phyloP scores from a whole-genome alignment of 1,140 invertebrate species.

The Galleria mellonella region DNA sequence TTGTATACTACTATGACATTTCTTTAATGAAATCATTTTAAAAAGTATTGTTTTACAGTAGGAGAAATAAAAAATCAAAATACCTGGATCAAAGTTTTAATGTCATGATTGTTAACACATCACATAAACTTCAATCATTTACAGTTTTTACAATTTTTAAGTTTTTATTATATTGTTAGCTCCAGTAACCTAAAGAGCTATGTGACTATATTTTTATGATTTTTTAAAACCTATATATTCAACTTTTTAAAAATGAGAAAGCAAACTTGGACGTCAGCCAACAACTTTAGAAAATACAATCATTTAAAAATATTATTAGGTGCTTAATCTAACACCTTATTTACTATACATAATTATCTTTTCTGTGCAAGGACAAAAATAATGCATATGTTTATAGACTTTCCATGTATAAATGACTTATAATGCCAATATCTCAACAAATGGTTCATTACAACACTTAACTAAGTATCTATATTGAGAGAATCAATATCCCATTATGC shows the following conservation, averaged over 20 bases:
- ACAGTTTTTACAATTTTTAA: constrained; percentile 63
- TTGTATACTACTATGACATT: no score
- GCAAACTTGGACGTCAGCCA: constrained; percentile 38
- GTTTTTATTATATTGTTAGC: constrained; percentile 59
- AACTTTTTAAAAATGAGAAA: constrained; percentile 39
- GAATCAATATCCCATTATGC: constrained; percentile 24
- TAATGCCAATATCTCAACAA: constrained; percentile 27
- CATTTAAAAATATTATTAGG: constrained; percentile 47
- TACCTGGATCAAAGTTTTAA: constrained; percentile 57
- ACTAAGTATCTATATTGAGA: constrained; percentile 21
- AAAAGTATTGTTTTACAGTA: no score
- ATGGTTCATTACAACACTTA: constrained; percentile 30
- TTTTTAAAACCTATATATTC: constrained; percentile 39
- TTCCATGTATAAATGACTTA: constrained; percentile 17
- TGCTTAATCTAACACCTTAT: constrained; percentile 25
- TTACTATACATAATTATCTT: constrained; percentile 40
- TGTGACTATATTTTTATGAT: constrained; percentile 45
- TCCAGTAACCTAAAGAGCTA: constrained; percentile 48
- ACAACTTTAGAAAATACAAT: constrained; percentile 54
- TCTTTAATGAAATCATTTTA: no score
- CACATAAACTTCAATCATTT: constrained; percentile 49
- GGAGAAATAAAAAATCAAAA: constrained; percentile 24
- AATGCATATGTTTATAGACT: constrained; percentile 22
- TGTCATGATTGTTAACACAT: constrained; percentile 36
- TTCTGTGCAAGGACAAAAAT: constrained; percentile 27